Conservation (phyloP, 2,113 vertebrate genomes). For the Taurulus bubalis region DNA sequence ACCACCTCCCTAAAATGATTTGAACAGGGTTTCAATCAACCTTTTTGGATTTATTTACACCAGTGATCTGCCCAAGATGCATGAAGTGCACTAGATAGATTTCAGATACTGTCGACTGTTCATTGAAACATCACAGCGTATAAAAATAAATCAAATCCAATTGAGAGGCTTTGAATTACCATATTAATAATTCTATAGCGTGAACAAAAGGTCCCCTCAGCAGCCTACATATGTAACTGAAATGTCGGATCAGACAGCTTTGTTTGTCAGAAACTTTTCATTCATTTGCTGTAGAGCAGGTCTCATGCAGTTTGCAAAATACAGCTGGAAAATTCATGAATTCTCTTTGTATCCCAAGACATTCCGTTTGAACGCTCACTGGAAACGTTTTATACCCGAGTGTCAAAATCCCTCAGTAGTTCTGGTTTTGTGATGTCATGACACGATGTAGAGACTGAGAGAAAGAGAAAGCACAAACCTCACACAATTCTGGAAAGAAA, state of each 20-base stretch:
- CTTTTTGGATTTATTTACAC: background rate
- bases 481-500: constrained; percentile 5
- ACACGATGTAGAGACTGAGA: constrained; percentile 1
- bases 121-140: background rate
- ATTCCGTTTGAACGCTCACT: background rate
- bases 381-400: constrained; percentile 6
- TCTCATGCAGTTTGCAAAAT: constrained; percentile 7
- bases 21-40: background rate
- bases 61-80: background rate
- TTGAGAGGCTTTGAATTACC: background rate
- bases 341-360: constrained; percentile 16
- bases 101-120: background rate
- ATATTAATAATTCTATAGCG: constrained; percentile 5
- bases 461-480: background rate
- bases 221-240: constrained; percentile 17
- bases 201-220: constrained; percentile 11
- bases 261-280: constrained; percentile 17
- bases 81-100: background rate
- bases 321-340: background rate
- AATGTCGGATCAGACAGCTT: constrained; percentile 12
- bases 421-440: constrained; percentile 16
- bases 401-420: constrained; percentile 26
- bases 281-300: constrained; percentile 17
- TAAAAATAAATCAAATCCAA: constrained; percentile 1
- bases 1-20: background rate